Conservation (phyloP, 2,797 vertebrate genomes). For the Molothrus ater region DNA sequence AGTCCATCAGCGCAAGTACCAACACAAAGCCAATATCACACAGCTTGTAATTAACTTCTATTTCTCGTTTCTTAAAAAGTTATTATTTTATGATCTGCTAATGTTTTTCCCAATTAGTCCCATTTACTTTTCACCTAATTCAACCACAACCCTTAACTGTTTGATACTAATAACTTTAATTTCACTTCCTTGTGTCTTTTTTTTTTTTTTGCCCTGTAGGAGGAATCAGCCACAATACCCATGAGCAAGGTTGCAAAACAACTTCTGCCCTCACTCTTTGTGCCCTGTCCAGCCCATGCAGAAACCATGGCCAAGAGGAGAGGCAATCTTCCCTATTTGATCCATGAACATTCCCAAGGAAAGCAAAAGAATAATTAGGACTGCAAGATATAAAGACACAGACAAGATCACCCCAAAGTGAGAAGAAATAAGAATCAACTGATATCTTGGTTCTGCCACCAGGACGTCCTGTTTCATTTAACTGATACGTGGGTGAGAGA, state of each 20-base stretch:
- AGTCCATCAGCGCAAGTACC: neutral
- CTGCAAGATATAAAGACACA: neutral
- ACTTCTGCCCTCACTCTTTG: neutral
- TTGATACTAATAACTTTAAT: conserved; percentile 23
- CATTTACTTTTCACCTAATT: conserved; percentile 4
- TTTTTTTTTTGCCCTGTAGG: neutral
- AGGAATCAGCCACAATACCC: neutral
- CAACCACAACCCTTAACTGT: conserved; percentile 18
- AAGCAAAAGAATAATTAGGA: neutral
- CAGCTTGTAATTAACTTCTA: neutral
- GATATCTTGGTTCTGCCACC: neutral
- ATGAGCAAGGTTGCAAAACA: neutral
- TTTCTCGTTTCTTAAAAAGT: conserved; percentile 8
- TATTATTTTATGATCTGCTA: conserved; percentile 35
- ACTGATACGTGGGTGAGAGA: neutral
- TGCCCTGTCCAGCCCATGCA: neutral
- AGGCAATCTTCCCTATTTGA: neutral
- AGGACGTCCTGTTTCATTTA: neutral
- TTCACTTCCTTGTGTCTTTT: neutral
- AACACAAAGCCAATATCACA: neutral
- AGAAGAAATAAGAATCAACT: neutral
- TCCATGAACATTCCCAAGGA: neutral
- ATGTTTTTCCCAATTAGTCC: neutral
- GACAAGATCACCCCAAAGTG: neutral
- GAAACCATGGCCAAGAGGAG: neutral